These are phyloP conservation scores for human DNA, from an alignment of 2,113 vertebrate species.

Conservation along the genomic window DNA sequence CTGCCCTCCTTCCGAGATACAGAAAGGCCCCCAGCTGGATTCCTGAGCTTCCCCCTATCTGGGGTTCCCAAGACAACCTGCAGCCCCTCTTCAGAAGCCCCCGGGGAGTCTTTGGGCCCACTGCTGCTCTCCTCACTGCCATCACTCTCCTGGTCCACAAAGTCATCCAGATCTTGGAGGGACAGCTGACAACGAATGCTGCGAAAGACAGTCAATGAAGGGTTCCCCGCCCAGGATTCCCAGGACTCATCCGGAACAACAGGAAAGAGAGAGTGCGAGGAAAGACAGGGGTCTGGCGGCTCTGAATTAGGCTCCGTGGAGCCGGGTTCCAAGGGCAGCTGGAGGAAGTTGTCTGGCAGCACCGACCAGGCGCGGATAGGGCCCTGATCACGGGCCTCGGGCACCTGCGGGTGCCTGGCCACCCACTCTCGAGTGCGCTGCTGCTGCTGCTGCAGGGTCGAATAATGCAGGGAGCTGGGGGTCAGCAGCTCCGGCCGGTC, in stretches of 20 bases:
- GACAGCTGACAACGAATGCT: constrained; percentile 85
- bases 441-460: constrained; percentile 30
- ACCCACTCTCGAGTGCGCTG: constrained; percentile 71
- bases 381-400: background rate
- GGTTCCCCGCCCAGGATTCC: background rate
- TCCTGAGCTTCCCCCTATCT: background rate
- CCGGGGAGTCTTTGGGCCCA: constrained; percentile 47
- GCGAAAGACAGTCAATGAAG: constrained; percentile 65
- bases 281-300: rapidly evolving
- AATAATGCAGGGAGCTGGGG: background rate
- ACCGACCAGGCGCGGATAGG: constrained; percentile 33
- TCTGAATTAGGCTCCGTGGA: background rate
- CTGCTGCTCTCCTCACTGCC: constrained; percentile 68
- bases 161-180: constrained; percentile 74
- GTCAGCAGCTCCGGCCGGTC: background rate
- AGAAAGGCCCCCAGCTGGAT: background rate
- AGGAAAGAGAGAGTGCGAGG: background rate
- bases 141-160: constrained; percentile 65
- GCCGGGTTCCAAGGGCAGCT: background rate
- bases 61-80: background rate
- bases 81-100: constrained; percentile 41
- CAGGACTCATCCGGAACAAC: background rate
- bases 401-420: background rate
- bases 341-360: constrained; percentile 33
- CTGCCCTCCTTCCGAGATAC: background rate